phyloP scores from a whole-genome alignment of 2,113 vertebrate species.

The Rhinopomastus cyanomelas region DNA sequence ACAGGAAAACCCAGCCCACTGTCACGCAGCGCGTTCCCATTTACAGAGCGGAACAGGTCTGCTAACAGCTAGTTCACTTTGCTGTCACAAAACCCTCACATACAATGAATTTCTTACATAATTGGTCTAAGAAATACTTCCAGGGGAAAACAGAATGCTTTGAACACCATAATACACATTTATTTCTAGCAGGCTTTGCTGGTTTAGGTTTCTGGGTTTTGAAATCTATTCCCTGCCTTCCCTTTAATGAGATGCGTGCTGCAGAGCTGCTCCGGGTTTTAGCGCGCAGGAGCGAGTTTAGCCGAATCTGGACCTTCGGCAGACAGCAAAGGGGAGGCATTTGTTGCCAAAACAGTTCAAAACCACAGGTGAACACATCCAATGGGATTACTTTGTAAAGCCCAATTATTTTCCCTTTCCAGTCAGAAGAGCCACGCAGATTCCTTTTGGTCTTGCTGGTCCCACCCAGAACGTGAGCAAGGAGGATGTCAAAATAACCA shows the following conservation, averaged over 20 bases:
- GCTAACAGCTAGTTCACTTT: conserved; percentile 64
- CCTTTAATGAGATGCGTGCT: background rate
- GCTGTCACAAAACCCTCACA: conserved; percentile 67
- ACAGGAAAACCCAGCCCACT: conserved; percentile 69
- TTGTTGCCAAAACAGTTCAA: conserved; percentile 5
- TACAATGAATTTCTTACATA: conserved; percentile 66
- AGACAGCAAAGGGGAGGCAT: background rate
- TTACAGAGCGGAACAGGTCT: conserved; percentile 46
- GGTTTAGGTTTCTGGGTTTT: background rate
- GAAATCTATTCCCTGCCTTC: background rate
- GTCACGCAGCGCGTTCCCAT: conserved; percentile 59
- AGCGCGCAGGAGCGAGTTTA: background rate
- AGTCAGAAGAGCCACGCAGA: background rate
- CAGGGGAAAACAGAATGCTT: conserved; percentile 21
- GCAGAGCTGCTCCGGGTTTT: conserved; percentile 20
- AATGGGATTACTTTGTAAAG: background rate
- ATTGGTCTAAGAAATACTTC: conserved; percentile 60
- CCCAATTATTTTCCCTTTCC: background rate
- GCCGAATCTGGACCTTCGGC: background rate
- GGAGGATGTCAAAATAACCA: background rate
- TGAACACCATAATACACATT: conserved; percentile 20
- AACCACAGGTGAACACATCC: background rate
- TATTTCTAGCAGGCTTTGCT: background rate
- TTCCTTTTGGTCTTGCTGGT: background rate
- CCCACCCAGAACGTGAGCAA: background rate